Percentiles rank a stretch among this genome's conserved stretches.
Conservation (phyloP, 2,888 invertebrate species). For the Thera obeliscata region DNA sequence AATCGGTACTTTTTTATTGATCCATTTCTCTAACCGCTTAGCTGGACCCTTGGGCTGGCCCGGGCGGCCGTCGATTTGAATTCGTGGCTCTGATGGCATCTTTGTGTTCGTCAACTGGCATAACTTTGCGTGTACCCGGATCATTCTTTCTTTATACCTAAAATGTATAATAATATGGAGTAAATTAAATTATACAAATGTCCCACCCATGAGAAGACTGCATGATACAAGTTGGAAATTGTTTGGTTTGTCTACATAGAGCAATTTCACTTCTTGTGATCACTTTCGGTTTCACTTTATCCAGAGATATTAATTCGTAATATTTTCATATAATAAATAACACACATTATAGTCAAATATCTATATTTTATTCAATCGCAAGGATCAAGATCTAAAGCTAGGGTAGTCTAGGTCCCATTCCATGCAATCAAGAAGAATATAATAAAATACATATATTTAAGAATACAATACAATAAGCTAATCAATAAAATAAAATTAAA, state of each 20-base stretch:
- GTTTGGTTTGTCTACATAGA: not conserved
- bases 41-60: conserved; percentile 72
- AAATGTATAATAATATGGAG: not conserved
- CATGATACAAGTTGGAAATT: not conserved
- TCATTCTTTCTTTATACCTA: conserved; percentile 79
- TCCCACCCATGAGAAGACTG: not conserved
- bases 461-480: no score
- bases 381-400: no score
- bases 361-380: no score
- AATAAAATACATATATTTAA: no score
- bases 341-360: no score
- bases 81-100: conserved; percentile 75
- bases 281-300: not conserved
- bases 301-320: not conserved
- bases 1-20: conserved; percentile 74
- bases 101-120: conserved; percentile 86
- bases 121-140: conserved; percentile 83
- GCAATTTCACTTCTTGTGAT: no score
- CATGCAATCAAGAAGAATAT: not conserved
- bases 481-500: not conserved
- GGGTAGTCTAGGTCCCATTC: no score
- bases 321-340: no score
- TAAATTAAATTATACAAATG: not conserved
- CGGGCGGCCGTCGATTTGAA: conserved; percentile 65
- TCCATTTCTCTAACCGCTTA: conserved; percentile 70